Evolutionary conservation across 2,888 invertebrate genomes (phyloP), one percentile per base, ranked within the genome.

Genomic region (Holacanthella duospinosa): DNA sequence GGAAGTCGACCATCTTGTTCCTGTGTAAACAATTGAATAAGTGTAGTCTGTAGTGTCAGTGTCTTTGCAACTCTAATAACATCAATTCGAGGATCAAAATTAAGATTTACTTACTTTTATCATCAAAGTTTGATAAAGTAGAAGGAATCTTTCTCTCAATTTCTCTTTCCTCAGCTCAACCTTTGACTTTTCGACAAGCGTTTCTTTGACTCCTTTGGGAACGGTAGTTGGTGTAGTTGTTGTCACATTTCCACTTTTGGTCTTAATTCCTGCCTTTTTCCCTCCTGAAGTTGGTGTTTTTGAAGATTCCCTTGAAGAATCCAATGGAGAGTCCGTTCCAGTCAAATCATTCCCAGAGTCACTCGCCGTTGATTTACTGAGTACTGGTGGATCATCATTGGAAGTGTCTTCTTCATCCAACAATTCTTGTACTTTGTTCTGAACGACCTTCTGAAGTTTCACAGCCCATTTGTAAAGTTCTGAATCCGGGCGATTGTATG

Each of bases 391-490:
- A 59, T 65, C 43, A 29, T 54, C 56, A 36, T 29, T 44, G 12
- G 59, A 59, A 4, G 72, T 73, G 21, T 74, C 74, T 12, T 71
- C 84, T 74, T 83, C 83, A 53, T 84, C 86, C 68, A 85, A 75
- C 29, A 88, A 75, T 74, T 89, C 88, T 75, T 86, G 85, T 24
- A 89, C 85, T 74, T 89, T 88, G 62, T 85, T 83, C 75, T 88
- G 87, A 86, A 92, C 86, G 55, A 87, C 82, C 80, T 88, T 87
- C 73, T 90, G 86, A 75, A 95, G 80, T 75, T 88, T 87, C 0
- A 86, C 85, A 56, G 93, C 92, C 78, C 86, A 88, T 78, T 89
- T 88, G 76, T 89, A 90, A 19, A 91, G 81, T 73, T 86, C 84
- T 53, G 91, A 89, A 48, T 86, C 86, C 58, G 86, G 84, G 55